Percentiles rank a stretch among this genome's conserved stretches.
These are phyloP conservation scores for Pipra filicauda DNA, from an alignment of 2,113 vertebrate genomes.

Conservation along the genomic window DNA sequence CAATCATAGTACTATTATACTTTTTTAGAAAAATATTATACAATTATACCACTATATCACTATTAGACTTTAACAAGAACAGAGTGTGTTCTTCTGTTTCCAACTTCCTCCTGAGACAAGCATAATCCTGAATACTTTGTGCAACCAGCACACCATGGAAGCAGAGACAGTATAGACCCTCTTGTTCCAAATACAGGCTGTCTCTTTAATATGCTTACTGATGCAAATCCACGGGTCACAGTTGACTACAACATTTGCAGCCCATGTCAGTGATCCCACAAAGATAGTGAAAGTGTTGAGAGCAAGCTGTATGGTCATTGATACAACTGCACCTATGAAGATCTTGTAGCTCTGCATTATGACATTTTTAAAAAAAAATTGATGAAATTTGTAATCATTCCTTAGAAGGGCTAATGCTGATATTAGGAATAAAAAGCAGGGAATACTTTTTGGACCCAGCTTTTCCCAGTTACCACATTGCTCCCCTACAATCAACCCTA, in stretches of 20 bases:
- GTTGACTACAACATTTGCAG: background rate
- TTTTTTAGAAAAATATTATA: background rate
- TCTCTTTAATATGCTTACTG: background rate
- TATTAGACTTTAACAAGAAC: background rate
- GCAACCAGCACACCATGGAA: background rate
- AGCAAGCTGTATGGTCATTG: background rate
- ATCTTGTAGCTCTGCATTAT: background rate
- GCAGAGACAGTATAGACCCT: background rate
- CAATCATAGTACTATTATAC: background rate
- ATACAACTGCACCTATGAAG: background rate
- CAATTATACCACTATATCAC: background rate
- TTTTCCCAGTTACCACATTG: background rate
- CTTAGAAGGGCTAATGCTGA: background rate
- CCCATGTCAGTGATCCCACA: no score
- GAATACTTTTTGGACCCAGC: background rate
- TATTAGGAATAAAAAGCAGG: background rate
- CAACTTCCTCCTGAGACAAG: background rate
- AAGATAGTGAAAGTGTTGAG: background rate
- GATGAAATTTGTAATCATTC: background rate
- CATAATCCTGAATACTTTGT: background rate
- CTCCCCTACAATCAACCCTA: background rate
- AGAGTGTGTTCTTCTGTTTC: background rate
- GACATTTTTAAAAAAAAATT: background rate
- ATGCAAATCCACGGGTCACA: background rate
- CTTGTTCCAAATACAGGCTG: background rate